Evolutionary conservation across 2,113 vertebrate species (phyloP).

Genomic region (Xenopus borealis): DNA sequence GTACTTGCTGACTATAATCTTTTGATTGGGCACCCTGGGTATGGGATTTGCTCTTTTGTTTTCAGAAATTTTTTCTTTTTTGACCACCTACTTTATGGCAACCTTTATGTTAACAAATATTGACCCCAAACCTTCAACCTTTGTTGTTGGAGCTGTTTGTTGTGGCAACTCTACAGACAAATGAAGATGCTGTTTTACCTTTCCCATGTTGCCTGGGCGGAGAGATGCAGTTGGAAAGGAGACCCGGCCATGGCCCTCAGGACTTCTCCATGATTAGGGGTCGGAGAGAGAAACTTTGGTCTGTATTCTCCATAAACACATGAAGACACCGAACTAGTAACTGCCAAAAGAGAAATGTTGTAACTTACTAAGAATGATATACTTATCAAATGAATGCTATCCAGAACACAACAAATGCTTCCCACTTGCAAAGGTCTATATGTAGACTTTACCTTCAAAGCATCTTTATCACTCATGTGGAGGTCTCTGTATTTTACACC

Average conservation of each 20-base stretch:
- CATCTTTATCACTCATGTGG: too few relatives aligned
- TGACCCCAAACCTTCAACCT: neutral
- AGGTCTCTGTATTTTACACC: too few relatives aligned
- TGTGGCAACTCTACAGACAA: neutral
- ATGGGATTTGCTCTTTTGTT: too few relatives aligned
- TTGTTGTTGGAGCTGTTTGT: neutral
- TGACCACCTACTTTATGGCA: too few relatives aligned
- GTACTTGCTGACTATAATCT: too few relatives aligned
- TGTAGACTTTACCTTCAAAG: too few relatives aligned
- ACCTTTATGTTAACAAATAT: neutral
- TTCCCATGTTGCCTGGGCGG: constrained; percentile 5
- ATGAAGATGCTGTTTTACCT: constrained; percentile 8
- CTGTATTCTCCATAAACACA: constrained; percentile 16
- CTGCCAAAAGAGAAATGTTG: neutral
- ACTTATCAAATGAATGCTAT: too few relatives aligned
- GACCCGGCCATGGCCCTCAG: neutral
- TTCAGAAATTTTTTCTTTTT: too few relatives aligned
- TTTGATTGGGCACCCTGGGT: too few relatives aligned
- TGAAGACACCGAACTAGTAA: neutral
- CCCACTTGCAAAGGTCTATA: too few relatives aligned
- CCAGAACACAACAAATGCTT: too few relatives aligned
- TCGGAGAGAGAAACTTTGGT: constrained; percentile 27
- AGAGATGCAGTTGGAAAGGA: constrained; percentile 12
- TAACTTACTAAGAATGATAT: too few relatives aligned
- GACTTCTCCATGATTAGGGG: constrained; percentile 10